Evolutionary conservation across 2,113 vertebrate genomes (phyloP).

Genomic region (Prietella phreatophila): DNA sequence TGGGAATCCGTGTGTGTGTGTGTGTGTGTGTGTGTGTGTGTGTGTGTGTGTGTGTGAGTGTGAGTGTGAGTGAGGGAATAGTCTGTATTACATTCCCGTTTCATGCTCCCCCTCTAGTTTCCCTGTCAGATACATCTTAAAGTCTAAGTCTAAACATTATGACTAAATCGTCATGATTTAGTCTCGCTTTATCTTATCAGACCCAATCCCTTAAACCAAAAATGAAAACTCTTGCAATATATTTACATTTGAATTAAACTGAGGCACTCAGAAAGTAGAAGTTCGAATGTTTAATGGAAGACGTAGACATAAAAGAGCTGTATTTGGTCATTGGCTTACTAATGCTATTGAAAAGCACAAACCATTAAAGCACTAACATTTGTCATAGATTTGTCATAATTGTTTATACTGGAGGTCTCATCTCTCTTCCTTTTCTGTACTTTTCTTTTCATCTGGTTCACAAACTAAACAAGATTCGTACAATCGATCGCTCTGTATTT

Average conservation of each 20-base stretch:
- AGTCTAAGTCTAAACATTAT: conserved; percentile 16
- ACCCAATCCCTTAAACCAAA: neutral
- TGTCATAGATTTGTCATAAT: conserved; percentile 16
- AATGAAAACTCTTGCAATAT: neutral
- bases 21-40: neutral
- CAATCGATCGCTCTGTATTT: neutral
- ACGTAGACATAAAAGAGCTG: neutral
- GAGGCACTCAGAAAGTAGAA: neutral
- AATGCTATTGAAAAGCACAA: conserved; percentile 10
- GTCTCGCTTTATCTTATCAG: neutral
- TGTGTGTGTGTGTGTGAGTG: no score
- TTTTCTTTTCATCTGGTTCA: conserved; percentile 12
- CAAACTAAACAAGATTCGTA: conserved; percentile 19
- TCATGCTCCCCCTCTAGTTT: neutral
- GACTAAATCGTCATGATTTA: neutral
- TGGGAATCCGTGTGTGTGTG: neutral
- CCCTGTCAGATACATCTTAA: neutral
- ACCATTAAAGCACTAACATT: conserved; percentile 36
- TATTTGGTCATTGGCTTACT: conserved; percentile 12
- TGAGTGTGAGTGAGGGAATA: neutral
- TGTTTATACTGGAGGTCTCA: conserved; percentile 28
- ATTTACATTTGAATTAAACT: neutral
- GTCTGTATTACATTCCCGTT: neutral
- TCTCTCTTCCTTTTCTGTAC: conserved; percentile 20
- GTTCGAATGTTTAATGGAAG: neutral